Evolutionary conservation across 2,797 vertebrate species (phyloP).

Genomic region (Ataeniobius toweri): DNA sequence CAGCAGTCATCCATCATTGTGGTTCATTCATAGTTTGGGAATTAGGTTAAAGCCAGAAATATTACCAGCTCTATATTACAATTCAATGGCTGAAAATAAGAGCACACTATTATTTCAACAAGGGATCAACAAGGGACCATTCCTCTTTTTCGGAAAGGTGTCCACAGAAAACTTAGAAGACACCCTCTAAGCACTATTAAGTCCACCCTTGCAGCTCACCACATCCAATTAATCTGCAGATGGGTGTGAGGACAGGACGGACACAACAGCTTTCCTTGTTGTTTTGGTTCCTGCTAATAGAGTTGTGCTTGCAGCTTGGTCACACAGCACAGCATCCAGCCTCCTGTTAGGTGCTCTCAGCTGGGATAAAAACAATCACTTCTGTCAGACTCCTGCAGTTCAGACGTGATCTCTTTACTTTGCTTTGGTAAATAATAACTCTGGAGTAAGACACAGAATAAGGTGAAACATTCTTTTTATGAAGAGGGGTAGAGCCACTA

Average conservation of each 20-base stretch:
- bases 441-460: neutral
- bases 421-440: neutral
- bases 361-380: constrained; percentile 33
- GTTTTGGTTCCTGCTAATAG: constrained; percentile 33
- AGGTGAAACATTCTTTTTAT: too few relatives aligned
- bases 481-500: neutral
- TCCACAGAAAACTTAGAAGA: neutral
- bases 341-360: constrained; percentile 13
- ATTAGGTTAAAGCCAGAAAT: constrained; percentile 27
- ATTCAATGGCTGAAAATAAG: too few relatives aligned
- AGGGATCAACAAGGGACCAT: neutral
- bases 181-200: neutral
- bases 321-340: constrained; percentile 8
- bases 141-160: neutral
- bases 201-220: neutral
- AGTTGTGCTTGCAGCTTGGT: constrained; percentile 34
- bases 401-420: too few relatives aligned
- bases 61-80: constrained; percentile 5
- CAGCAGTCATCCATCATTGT: constrained; percentile 63
- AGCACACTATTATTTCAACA: neutral
- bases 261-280: constrained; percentile 6
- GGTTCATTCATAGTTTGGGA: constrained; percentile 16
- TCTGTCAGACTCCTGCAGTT: neutral
- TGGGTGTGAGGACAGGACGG: constrained; percentile 34
- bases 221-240: constrained; percentile 39